phyloP scores from a whole-genome alignment of 2,888 invertebrate genomes.

The Sesia bembeciformis region DNA sequence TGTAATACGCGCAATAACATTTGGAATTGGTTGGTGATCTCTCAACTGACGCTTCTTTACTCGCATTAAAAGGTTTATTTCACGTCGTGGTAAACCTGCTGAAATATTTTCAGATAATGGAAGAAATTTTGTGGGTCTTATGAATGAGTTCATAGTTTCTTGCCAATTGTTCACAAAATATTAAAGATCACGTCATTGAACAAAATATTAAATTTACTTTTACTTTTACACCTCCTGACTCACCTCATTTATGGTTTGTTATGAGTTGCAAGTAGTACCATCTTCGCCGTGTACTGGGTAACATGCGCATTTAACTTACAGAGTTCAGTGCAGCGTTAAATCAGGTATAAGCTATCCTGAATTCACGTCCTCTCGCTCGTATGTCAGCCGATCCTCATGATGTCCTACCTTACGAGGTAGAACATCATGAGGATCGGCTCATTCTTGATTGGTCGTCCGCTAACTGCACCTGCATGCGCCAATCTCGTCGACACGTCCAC shows the following conservation, averaged over 20 bases:
- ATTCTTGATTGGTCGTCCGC: constrained; percentile 1
- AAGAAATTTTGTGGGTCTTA: too few species aligned
- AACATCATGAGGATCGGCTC: too few species aligned
- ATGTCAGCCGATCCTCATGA: constrained; percentile 10
- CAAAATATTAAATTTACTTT: not conserved
- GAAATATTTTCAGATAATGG: too few species aligned
- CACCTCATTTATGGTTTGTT: not conserved
- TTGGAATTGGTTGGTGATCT: too few species aligned
- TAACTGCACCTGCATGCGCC: constrained; percentile 4
- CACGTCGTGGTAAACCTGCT: too few species aligned
- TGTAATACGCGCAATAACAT: too few species aligned
- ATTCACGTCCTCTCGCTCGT: constrained; percentile 9
- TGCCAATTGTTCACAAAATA: too few species aligned
- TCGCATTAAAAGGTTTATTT: too few species aligned
- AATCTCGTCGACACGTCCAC: constrained; percentile 1
- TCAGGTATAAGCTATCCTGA: constrained; percentile 7
- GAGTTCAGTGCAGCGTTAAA: constrained; percentile 5
- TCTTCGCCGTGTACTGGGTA: constrained; percentile 8
- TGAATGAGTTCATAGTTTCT: too few species aligned
- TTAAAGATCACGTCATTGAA: too few species aligned
- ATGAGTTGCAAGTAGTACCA: constrained; percentile 8
- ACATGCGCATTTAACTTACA: constrained; percentile 4
- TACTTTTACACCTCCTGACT: not conserved
- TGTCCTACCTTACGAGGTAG: constrained; percentile 1
- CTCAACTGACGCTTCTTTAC: too few species aligned